phyloP scores from a whole-genome alignment of 2,888 invertebrate genomes.

The Carabus problematicus region DNA sequence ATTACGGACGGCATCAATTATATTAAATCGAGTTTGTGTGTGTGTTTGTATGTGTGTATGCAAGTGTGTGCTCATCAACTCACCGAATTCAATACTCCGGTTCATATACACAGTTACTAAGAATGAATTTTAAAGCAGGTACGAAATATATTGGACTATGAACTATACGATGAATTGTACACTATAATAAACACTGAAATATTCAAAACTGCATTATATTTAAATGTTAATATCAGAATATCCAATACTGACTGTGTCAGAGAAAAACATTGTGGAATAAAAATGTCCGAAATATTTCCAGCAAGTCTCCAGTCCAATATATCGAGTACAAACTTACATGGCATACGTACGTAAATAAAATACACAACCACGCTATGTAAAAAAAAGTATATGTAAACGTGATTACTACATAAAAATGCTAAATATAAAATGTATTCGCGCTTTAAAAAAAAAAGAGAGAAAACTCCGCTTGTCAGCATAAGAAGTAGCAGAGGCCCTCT shows the following conservation, averaged over 20 bases:
- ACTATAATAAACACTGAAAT: too few relatives aligned
- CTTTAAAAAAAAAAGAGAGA: constrained; percentile 7
- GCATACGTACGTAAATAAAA: too few relatives aligned
- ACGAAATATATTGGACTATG: too few relatives aligned
- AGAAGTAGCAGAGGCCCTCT: constrained; percentile 13
- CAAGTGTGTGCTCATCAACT: constrained; percentile 12
- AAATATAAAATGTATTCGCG: constrained; percentile 22
- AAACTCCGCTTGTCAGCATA: constrained; percentile 16
- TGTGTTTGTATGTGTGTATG: constrained; percentile 23
- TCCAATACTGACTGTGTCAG: too few relatives aligned
- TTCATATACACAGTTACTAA: too few relatives aligned
- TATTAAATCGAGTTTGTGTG: background rate
- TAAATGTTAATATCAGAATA: too few relatives aligned
- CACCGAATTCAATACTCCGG: too few relatives aligned
- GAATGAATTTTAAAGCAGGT: too few relatives aligned
- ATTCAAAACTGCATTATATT: too few relatives aligned
- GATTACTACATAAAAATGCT: constrained; percentile 9
- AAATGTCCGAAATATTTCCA: background rate
- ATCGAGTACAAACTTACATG: too few relatives aligned
- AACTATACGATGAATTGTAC: too few relatives aligned
- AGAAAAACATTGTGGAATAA: background rate
- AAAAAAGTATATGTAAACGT: constrained; percentile 18
- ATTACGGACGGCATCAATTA: background rate
- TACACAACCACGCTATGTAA: too few relatives aligned
- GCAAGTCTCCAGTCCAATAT: background rate